Evolutionary conservation across 1,140 invertebrate species (phyloP), one percentile per base, ranked within the genome.

Genomic region (Drosophila bocqueti): DNA sequence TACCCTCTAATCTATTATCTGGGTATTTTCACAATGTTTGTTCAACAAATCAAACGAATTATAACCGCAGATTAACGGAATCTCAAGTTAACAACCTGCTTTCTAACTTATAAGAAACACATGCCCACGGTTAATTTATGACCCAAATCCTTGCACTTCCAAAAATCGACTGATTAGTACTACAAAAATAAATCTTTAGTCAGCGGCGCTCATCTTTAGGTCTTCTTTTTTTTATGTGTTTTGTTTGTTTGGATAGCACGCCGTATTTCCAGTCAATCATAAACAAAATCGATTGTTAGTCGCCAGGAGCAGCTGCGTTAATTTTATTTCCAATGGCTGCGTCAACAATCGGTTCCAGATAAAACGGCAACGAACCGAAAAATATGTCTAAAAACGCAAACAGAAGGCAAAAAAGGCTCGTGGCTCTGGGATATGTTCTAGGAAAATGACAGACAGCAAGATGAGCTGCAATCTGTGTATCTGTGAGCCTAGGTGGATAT

Each of bases 321-420:
- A 57, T 76, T 66, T 76, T 76, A 76, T 60, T 67, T 72, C 45
- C 68, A 72, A 71, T 71, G 43, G 66, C 66, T 73, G 38, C 66
- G 74, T 67, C 73, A 68, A 77, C 74, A 57, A 24, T 45, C 24
- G 57, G 50, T 77, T 77, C 75, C 58, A 43, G 38, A 76, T 61
- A 69, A 77, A 68, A 61, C 40, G 16, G 47, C 40, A 55, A 24
- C 38, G 21, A 75, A 50, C 40, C 34, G 40, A 74, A 75, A 75
- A 46, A 62, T 60, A 47, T 59, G 36, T 58, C 50, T 72, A 62
- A 54, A 62, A 45, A 16, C 6, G 66, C 61, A 73, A 47, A 52
- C 42, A 52, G 45, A 49, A 72, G 54, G 34, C 67, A 21, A 15
- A 16, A 45, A 29, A 36, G 40, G 40, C 54, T 29, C 52, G 67